A percentile compares a stretch with the other conserved stretches of the same genome.
Conservation (phyloP, 2,113 vertebrate species). For the Xiphophorus couchianus region DNA sequence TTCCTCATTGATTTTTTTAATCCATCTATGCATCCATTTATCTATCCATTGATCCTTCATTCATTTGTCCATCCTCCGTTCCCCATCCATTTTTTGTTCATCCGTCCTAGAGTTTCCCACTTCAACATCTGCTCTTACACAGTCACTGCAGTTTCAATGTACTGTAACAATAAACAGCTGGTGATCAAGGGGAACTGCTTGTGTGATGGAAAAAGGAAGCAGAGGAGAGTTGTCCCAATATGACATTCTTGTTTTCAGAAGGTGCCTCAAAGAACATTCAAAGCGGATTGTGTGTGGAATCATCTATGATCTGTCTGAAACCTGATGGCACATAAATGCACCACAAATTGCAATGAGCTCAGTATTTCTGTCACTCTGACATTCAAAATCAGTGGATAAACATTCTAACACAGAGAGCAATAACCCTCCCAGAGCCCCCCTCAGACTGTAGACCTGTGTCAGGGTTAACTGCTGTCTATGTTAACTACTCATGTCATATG, state of each 20-base stretch:
- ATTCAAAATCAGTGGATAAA: slow-evolving; percentile 12
- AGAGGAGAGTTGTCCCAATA: neutral
- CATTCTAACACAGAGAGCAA: slow-evolving; percentile 12
- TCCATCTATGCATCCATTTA: too few relatives aligned
- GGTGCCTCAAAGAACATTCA: neutral
- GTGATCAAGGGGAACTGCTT: neutral
- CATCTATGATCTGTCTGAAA: neutral
- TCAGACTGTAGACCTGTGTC: slow-evolving; percentile 43
- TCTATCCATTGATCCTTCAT: too few relatives aligned
- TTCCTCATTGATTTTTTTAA: too few relatives aligned
- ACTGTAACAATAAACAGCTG: too few relatives aligned
- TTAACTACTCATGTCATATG: slow-evolving; percentile 79
- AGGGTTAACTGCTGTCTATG: slow-evolving; percentile 78
- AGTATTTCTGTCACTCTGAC: neutral
- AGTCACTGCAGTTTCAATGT: too few relatives aligned
- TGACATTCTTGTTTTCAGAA: neutral
- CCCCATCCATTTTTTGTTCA: too few relatives aligned
- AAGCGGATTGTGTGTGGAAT: neutral
- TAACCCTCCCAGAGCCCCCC: slow-evolving; percentile 4
- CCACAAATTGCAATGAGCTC: too few relatives aligned
- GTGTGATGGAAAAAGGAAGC: neutral
- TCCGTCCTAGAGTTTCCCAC: too few relatives aligned
- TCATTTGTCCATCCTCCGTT: too few relatives aligned
- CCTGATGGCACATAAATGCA: too few relatives aligned
- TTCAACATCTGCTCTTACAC: too few relatives aligned